Evolutionary conservation across 92 coral and sea anemone species (phyloP).

Genomic region (Micromussa lordhowensis): DNA sequence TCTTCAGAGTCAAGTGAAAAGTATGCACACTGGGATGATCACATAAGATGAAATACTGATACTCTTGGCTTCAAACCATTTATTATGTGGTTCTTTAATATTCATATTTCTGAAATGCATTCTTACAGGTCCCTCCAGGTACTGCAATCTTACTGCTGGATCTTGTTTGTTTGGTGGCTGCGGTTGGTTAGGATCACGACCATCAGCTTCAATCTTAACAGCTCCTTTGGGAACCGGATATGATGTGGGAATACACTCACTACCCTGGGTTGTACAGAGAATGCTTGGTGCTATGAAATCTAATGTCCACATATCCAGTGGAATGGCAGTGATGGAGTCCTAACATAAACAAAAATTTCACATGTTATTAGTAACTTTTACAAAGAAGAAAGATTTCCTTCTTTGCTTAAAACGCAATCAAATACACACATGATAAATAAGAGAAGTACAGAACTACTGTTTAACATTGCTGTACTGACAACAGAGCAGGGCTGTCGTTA

Average conservation of each 20-base stretch:
- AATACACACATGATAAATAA: neutral
- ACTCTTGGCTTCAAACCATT: no score
- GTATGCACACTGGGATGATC: no score
- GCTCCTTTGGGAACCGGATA: conserved; percentile 92
- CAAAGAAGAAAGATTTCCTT: neutral
- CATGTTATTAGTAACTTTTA: neutral
- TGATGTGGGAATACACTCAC: conserved; percentile 83
- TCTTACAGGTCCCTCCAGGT: conserved; percentile 84
- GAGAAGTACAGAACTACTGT: neutral
- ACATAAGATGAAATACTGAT: no score
- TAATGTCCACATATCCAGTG: conserved; percentile 86
- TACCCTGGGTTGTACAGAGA: conserved; percentile 86
- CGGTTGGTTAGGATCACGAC: conserved; percentile 57
- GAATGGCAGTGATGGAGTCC: conserved; percentile 95
- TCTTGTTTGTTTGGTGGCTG: conserved; percentile 92
- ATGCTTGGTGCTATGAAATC: conserved; percentile 93
- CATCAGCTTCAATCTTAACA: conserved; percentile 75
- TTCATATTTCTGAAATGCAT: neutral
- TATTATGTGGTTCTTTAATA: neutral
- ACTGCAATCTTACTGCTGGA: conserved; percentile 79
- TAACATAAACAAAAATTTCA: conserved; percentile 1
- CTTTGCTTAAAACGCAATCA: neutral
- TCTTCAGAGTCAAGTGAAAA: no score
- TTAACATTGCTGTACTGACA: no score
- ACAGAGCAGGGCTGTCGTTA: no score